These are phyloP conservation scores for Laterallus jamaicensis DNA, from an alignment of 2,113 vertebrate species.

Conservation along the genomic window DNA sequence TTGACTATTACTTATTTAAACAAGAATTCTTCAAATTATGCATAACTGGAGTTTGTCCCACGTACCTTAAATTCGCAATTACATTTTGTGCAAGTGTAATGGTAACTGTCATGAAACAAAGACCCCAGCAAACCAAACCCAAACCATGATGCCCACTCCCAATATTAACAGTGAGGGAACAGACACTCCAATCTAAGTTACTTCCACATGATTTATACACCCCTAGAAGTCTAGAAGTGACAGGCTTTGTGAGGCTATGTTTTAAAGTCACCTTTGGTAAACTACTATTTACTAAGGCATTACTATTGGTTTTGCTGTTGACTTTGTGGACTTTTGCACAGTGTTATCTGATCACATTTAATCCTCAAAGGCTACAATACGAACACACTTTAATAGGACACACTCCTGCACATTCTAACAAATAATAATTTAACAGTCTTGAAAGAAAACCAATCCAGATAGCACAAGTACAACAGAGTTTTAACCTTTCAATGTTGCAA, in stretches of 20 bases:
- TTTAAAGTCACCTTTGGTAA: neutral
- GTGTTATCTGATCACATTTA: neutral
- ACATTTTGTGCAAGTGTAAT: neutral
- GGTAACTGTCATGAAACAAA: neutral
- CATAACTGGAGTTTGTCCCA: accelerated
- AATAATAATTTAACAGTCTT: neutral
- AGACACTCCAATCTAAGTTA: neutral
- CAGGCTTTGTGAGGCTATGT: neutral
- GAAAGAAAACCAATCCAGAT: neutral
- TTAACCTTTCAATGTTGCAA: neutral
- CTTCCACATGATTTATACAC: accelerated
- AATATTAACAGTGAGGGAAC: neutral
- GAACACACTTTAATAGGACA: neutral
- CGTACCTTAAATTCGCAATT: neutral
- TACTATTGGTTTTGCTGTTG: neutral
- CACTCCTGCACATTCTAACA: neutral
- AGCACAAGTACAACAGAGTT: neutral
- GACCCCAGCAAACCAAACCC: neutral
- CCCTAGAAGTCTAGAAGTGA: neutral
- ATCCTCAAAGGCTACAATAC: neutral
- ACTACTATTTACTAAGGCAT: neutral
- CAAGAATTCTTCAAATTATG: neutral
- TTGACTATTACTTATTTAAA: neutral
- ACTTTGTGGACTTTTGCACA: neutral
- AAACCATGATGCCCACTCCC: neutral